Conservation (phyloP, 2,113 vertebrate species). For the Anoura caudifer region DNA sequence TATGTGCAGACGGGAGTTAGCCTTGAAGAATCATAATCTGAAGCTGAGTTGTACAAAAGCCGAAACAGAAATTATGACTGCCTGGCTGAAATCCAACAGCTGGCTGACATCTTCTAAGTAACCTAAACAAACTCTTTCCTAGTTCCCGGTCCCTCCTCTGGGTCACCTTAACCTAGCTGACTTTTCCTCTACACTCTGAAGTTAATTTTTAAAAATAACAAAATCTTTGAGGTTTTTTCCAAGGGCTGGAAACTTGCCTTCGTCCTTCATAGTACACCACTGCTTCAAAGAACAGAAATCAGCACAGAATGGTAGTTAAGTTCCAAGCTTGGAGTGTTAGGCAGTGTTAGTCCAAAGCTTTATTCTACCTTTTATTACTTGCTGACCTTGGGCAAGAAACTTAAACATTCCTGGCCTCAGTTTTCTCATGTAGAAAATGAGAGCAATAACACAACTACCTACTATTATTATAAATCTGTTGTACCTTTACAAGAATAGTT, state of each 20-base stretch:
- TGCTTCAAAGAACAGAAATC: not conserved
- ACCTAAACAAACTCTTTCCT: too few species aligned
- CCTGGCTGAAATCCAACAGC: too few species aligned
- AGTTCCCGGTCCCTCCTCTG: too few species aligned
- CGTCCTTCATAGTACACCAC: not conserved
- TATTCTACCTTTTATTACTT: not conserved
- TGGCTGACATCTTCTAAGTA: too few species aligned
- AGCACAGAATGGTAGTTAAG: not conserved
- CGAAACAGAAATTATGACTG: too few species aligned
- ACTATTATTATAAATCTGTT: not conserved
- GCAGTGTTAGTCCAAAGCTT: not conserved
- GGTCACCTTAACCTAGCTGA: too few species aligned
- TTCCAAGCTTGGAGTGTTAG: not conserved
- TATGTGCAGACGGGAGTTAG: too few species aligned
- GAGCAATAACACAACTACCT: not conserved
- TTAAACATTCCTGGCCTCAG: not conserved
- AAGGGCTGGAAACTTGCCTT: not conserved
- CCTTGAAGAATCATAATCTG: too few species aligned
- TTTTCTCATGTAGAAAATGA: not conserved
- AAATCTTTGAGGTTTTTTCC: not conserved
- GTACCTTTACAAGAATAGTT: not conserved
- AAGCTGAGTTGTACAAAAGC: too few species aligned
- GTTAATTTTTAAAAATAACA: conserved; percentile 4
- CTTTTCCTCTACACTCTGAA: too few species aligned
- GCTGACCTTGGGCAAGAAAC: not conserved